A percentile compares a stretch with the other conserved stretches of the same genome.
Evolutionary conservation across 2,888 invertebrate genomes (phyloP).

Genomic region (Polylopha cassiicola): DNA sequence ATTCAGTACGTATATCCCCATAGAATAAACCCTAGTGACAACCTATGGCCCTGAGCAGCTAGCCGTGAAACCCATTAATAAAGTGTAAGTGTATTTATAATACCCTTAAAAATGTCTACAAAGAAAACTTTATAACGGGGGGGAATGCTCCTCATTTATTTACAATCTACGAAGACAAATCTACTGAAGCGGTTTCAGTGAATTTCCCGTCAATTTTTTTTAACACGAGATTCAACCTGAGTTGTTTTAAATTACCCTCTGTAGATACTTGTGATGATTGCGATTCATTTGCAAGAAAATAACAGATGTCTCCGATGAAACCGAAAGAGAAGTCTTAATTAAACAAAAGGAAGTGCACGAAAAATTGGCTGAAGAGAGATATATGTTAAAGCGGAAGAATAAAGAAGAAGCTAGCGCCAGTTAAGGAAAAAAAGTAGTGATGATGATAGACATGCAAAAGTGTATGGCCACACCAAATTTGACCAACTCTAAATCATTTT

Average conservation of each 20-base stretch:
- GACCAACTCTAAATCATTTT: neutral
- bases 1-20: too few species aligned
- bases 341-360: conserved; percentile 1
- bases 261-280: conserved; percentile 9
- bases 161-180: too few species aligned
- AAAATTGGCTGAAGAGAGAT: conserved; percentile 5
- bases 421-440: neutral
- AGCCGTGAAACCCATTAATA: too few species aligned
- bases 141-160: too few species aligned
- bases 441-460: conserved; percentile 1
- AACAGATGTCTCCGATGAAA: neutral
- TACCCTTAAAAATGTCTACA: too few species aligned
- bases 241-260: conserved; percentile 6
- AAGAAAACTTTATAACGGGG: too few species aligned
- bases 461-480: neutral
- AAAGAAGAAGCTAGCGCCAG: neutral
- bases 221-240: conserved; percentile 9
- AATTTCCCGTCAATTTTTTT: too few species aligned
- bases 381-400: neutral
- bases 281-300: conserved; percentile 1
- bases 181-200: too few species aligned
- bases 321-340: neutral
- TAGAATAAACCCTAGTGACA: too few species aligned
- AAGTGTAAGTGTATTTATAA: too few species aligned
- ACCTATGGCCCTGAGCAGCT: too few species aligned